Evolutionary conservation across 1,140 invertebrate genomes (phyloP).

Genomic region (Bombus cullumanus): DNA sequence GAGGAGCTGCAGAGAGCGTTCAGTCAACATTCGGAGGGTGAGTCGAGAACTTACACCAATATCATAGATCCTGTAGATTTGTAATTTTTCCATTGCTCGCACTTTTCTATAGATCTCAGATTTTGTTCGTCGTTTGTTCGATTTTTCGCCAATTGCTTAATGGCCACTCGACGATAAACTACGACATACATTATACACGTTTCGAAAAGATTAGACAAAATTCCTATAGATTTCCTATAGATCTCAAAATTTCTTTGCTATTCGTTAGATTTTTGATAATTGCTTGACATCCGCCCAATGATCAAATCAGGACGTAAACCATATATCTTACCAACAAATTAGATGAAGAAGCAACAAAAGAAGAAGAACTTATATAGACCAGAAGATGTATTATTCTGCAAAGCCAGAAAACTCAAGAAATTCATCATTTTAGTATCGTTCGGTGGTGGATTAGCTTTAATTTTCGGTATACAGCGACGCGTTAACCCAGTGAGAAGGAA

Average conservation of each 20-base stretch:
- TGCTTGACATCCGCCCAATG: too few species aligned
- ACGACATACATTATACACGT: too few species aligned
- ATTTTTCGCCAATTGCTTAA: background rate
- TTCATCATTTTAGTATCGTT: background rate
- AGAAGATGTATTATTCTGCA: too few species aligned
- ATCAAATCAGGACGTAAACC: too few species aligned
- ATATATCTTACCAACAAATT: too few species aligned
- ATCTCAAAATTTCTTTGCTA: too few species aligned
- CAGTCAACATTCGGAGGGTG: conserved; percentile 73
- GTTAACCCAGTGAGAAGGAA: conserved; percentile 11
- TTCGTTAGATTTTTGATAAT: too few species aligned
- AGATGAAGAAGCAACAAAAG: too few species aligned
- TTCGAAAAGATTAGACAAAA: too few species aligned
- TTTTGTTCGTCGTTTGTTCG: background rate
- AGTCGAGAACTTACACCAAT: conserved; percentile 10
- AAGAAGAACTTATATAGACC: too few species aligned
- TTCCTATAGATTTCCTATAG: too few species aligned
- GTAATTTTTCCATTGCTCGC: background rate
- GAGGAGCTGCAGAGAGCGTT: conserved; percentile 76
- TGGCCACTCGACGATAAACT: too few species aligned
- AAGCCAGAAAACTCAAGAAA: background rate
- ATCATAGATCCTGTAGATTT: background rate
- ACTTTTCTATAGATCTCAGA: background rate
- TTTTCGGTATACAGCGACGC: background rate
- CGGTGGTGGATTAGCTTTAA: background rate